Conservation (phyloP, 2,113 vertebrate species). For the Ammodytes dubius region DNA sequence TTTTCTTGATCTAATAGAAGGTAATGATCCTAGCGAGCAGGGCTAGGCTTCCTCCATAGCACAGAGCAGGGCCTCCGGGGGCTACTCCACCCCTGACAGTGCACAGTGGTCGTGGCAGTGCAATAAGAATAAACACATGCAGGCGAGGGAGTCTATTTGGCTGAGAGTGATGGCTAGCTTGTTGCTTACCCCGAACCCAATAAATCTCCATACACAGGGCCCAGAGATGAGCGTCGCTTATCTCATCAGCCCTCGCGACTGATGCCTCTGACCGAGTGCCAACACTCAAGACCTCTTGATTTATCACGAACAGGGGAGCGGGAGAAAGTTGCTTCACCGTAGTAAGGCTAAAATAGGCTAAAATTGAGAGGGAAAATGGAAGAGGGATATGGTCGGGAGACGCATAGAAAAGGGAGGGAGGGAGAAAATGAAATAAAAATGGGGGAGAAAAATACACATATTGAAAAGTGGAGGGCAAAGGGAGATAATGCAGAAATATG, state of each 20-base stretch:
- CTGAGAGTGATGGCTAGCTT: constrained; percentile 92
- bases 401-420: constrained; percentile 42
- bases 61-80: constrained; percentile 82
- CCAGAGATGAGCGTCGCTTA: constrained; percentile 92
- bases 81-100: constrained; percentile 79
- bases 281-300: constrained; percentile 86
- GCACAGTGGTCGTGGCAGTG: constrained; percentile 78
- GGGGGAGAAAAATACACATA: constrained; percentile 72
- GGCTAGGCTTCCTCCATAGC: constrained; percentile 78
- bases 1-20: constrained; percentile 95
- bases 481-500: constrained; percentile 84
- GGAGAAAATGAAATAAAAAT: constrained; percentile 78
- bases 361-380: constrained; percentile 80
- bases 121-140: constrained; percentile 96
- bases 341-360: constrained; percentile 77
- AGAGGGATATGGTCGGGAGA: constrained; percentile 76
- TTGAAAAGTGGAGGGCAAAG: constrained; percentile 81
- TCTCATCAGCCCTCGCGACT: constrained; percentile 90
- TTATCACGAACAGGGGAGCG: constrained; percentile 78
- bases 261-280: constrained; percentile 81
- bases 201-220: constrained; percentile 96
- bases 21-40: constrained; percentile 88
- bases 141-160: constrained; percentile 91
- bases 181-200: constrained; percentile 92
- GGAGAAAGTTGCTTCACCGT: constrained; percentile 87